Evolutionary conservation across 1,140 invertebrate species (phyloP), one percentile per base, ranked within the genome.

Genomic region (Philotrypesis tridentata): DNA sequence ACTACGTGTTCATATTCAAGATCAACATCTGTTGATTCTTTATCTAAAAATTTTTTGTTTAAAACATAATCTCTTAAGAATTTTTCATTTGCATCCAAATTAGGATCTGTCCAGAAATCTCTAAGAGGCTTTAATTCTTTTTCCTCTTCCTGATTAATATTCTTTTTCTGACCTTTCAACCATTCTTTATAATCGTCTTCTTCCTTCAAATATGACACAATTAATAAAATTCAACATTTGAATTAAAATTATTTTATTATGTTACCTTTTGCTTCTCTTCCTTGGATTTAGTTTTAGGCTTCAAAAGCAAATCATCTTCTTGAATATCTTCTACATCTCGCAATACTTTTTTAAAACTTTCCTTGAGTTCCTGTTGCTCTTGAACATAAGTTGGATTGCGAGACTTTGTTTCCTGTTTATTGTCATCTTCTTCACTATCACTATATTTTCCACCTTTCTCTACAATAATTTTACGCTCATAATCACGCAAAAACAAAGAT

Each of bases 61-160:
- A 99, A 91, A 87, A 99, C 95, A 88, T 97, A 99, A 92, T 99
- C 98, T 70, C 96, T 94, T 1, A 99, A 91, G 91, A 98, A 99
- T 80, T 96, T 95, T 91, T 99, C 98, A 72, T 94, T 94, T 84
- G 95, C 92, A 88, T 96, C 95, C 27, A 99, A 91, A 83, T 96
- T 95, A 48, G 96, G 95, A 90, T 96, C 93, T 37, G 92, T 95
- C 98, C 98, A 99, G 89, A 95, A 96, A 55, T 97, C 94, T 83
- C 96, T 95, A 40, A 99, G 89, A 21, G 95, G 94, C 87, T 95
- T 95, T 84, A 97, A 91, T 74, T 95, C 94, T 88, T 94, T 92
- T 73, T 94, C 92, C 61, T 94, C 92, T 37, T 94, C 92, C 82
- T 95, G 92, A 79, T 94, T 91, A 1, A 97, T 88, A 85, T 95